These are phyloP conservation scores for Aphis craccivora DNA, from an alignment of 1,140 invertebrate species.

Conservation along the genomic window DNA sequence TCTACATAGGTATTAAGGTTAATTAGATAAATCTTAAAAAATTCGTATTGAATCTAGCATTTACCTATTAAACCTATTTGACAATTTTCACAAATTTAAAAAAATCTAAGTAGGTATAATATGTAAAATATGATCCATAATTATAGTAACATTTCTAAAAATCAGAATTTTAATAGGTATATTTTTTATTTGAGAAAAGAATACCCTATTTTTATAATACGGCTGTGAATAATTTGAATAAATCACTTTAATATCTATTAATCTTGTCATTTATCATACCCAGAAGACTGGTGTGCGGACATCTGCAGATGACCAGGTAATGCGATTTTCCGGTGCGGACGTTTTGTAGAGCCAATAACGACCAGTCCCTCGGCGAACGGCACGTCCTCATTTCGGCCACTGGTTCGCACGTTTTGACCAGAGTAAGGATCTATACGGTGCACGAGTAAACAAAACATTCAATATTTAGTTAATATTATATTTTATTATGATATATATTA, in stretches of 20 bases:
- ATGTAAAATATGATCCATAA: background rate
- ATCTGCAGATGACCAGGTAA: constrained; percentile 91
- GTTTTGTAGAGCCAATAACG: constrained; percentile 87
- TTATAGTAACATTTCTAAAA: background rate
- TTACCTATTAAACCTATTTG: too few species aligned
- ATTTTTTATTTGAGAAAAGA: too few species aligned
- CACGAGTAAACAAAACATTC: background rate
- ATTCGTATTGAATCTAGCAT: too few species aligned
- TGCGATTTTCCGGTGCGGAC: constrained; percentile 92
- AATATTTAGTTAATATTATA: background rate
- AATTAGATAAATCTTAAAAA: too few species aligned
- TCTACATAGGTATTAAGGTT: background rate
- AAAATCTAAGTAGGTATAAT: background rate
- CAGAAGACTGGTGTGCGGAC: constrained; percentile 72
- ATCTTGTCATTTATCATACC: constrained; percentile 56
- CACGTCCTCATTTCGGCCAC: constrained; percentile 88
- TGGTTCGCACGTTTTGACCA: constrained; percentile 92
- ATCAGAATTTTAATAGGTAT: background rate
- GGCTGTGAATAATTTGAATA: background rate
- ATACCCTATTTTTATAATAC: too few species aligned
- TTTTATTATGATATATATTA: background rate
- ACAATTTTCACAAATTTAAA: too few species aligned
- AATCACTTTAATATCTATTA: background rate
- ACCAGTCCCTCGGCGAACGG: constrained; percentile 87
- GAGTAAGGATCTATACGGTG: constrained; percentile 75